These are phyloP conservation scores for Alexandromys fortis DNA, from an alignment of 2,113 vertebrate genomes.

Conservation along the genomic window DNA sequence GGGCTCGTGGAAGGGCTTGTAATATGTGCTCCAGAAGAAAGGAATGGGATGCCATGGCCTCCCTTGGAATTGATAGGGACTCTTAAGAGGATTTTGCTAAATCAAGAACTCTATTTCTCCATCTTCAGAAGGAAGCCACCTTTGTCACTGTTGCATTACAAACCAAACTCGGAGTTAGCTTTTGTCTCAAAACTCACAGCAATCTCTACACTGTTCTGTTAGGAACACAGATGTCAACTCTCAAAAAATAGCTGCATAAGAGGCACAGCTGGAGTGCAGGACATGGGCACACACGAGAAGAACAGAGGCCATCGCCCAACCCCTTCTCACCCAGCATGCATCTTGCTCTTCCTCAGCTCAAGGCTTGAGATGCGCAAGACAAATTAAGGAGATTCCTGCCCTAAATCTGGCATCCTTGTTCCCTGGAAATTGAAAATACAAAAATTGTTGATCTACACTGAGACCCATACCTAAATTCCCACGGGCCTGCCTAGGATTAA, in stretches of 20 bases:
- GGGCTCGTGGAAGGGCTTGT: not conserved
- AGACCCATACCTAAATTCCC: not conserved
- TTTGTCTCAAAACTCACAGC: not conserved
- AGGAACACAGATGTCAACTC: not conserved
- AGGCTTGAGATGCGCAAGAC: not conserved
- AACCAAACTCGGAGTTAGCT: not conserved
- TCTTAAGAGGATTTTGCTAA: not conserved
- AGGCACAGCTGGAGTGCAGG: not conserved
- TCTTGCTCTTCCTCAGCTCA: not conserved
- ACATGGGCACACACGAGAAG: not conserved
- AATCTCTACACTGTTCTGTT: not conserved
- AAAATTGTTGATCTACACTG: not conserved
- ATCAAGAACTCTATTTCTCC: not conserved
- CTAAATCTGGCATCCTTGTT: not conserved
- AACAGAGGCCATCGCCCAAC: not conserved
- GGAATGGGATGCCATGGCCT: not conserved
- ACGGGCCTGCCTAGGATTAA: not conserved
- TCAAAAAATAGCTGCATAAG: not conserved
- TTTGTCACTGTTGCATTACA: not conserved
- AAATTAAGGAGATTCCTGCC: not conserved
- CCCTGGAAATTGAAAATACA: not conserved
- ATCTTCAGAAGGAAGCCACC: constrained; percentile 20
- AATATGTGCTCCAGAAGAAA: not conserved
- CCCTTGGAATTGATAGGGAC: too few species aligned
- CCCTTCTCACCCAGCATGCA: not conserved